Conservation (phyloP, 1,140 invertebrate species). For the Xylocopa sonorina region DNA sequence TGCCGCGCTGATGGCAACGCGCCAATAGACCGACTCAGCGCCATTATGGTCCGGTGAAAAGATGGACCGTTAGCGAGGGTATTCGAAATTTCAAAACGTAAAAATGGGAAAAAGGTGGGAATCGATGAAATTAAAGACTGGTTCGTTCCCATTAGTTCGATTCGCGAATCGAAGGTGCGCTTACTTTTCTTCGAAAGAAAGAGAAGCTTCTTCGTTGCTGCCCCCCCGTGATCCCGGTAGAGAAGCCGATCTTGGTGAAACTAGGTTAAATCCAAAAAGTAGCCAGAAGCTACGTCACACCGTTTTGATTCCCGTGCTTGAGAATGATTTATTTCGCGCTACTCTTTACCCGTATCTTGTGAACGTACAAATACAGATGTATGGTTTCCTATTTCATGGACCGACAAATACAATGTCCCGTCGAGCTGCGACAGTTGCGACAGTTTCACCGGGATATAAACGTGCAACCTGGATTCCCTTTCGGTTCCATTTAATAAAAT, state of each 20-base stretch:
- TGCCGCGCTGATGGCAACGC: conserved; percentile 32
- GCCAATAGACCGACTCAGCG: conserved; percentile 49
- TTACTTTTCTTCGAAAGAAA: background rate
- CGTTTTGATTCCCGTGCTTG: conserved; percentile 4
- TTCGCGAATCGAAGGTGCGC: too few species aligned
- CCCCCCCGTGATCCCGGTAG: conserved; percentile 35
- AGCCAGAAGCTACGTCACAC: background rate
- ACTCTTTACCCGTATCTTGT: background rate
- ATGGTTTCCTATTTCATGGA: too few species aligned
- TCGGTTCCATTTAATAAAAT: background rate
- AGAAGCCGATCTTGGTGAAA: conserved; percentile 36
- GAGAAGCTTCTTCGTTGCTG: conserved; percentile 18
- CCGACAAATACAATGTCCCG: too few species aligned
- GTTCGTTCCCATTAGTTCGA: too few species aligned
- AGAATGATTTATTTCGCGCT: background rate
- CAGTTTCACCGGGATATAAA: too few species aligned
- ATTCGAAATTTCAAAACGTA: background rate
- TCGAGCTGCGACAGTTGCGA: background rate
- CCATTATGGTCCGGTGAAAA: conserved; percentile 28
- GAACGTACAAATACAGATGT: background rate
- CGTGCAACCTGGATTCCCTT: background rate
- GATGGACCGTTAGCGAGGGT: conserved; percentile 36
- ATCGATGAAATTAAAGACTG: conserved; percentile 55
- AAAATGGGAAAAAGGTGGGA: background rate
- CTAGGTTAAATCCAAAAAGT: conserved; percentile 53